These are phyloP conservation scores for Hyppa rectilinea DNA, from an alignment of 2,888 invertebrate genomes.

Conservation along the genomic window DNA sequence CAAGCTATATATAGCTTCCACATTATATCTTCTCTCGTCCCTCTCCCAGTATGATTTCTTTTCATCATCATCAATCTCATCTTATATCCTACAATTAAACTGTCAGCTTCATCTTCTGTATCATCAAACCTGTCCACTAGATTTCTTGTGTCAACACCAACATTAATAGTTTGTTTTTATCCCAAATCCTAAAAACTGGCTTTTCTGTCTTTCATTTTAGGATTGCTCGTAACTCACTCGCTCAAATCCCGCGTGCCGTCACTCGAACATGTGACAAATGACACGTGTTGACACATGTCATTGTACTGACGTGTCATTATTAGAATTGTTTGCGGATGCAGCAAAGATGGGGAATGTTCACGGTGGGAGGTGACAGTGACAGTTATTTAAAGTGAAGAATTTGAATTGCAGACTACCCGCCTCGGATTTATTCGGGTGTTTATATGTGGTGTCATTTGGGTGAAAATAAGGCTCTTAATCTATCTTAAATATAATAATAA, in stretches of 20 bases:
- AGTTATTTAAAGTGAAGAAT: not conserved
- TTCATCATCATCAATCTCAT: too few species aligned
- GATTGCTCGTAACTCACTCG: constrained; percentile 50
- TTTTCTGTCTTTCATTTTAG: constrained; percentile 15
- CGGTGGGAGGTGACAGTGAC: not conserved
- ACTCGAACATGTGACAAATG: constrained; percentile 71
- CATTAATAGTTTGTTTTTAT: not conserved
- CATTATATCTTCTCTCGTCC: too few species aligned
- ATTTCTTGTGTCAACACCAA: not conserved
- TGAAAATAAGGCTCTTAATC: too few species aligned
- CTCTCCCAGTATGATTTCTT: too few species aligned
- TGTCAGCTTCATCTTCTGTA: too few species aligned
- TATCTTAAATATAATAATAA: too few species aligned
- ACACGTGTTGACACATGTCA: constrained; percentile 66
- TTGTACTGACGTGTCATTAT: constrained; percentile 67
- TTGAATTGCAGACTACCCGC: not conserved
- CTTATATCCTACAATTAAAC: too few species aligned
- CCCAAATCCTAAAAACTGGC: not conserved
- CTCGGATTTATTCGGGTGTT: too few species aligned
- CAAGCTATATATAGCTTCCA: too few species aligned
- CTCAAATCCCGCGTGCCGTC: constrained; percentile 56
- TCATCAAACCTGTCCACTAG: too few species aligned
- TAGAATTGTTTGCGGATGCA: constrained; percentile 57
- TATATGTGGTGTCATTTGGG: too few species aligned
- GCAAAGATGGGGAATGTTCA: constrained; percentile 34